These are phyloP conservation scores for Zophobas atratus DNA, from an alignment of 1,140 invertebrate genomes.

Conservation along the genomic window DNA sequence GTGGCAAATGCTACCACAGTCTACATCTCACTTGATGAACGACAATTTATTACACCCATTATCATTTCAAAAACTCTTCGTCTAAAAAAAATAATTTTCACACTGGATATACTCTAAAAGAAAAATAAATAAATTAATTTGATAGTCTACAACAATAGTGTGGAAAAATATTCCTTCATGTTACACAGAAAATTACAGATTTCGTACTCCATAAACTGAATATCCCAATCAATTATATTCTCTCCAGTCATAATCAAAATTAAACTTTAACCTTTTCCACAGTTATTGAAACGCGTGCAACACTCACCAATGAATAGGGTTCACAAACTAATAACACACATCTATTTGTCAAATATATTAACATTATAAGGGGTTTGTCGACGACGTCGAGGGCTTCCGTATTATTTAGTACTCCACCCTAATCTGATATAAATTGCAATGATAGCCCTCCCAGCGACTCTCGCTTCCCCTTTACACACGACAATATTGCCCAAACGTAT, in stretches of 20 bases:
- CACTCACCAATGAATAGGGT: constrained; percentile 23
- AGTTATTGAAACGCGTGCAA: constrained; percentile 23
- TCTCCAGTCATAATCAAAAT: constrained; percentile 9
- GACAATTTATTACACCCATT: no score
- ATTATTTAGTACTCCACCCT: constrained; percentile 65
- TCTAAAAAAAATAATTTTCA: no score
- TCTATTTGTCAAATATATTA: constrained; percentile 67
- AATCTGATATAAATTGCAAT: constrained; percentile 66
- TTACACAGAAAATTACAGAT: no score
- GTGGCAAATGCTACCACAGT: no score
- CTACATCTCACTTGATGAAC: no score
- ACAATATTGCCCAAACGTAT: constrained; percentile 53
- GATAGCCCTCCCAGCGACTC: constrained; percentile 61
- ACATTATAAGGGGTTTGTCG: constrained; percentile 56
- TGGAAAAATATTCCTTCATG: no score
- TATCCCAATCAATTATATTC: constrained; percentile 18
- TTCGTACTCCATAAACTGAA: neutral
- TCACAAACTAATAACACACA: constrained; percentile 63
- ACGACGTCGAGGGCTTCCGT: constrained; percentile 61
- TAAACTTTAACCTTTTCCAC: constrained; percentile 15
- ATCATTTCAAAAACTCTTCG: no score
- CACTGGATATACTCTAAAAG: neutral
- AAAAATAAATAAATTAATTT: neutral
- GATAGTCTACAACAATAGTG: no score
- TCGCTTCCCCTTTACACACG: constrained; percentile 46